Evolutionary conservation across 2,113 vertebrate genomes (phyloP).

Genomic region (Setophaga petechia): DNA sequence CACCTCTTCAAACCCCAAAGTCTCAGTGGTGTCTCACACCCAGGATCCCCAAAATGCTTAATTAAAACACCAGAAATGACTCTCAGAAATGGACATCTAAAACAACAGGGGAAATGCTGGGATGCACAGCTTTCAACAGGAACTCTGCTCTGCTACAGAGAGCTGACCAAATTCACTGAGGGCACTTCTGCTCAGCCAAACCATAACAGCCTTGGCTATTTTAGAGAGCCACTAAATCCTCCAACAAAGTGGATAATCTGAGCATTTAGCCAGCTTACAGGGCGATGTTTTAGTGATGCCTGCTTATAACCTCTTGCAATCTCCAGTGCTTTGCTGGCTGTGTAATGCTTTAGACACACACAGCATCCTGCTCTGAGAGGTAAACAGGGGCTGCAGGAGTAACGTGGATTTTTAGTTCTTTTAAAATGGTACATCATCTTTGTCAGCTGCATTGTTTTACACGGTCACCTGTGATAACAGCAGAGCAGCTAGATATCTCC

Average conservation of each 20-base stretch:
- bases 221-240: neutral
- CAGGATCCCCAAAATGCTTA: neutral
- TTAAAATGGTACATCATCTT: neutral
- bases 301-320: neutral
- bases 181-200: neutral
- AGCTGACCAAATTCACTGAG: neutral
- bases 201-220: accelerated
- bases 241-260: neutral
- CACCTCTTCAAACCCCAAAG: neutral
- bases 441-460: neutral
- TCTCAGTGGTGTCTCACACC: neutral
- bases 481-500: accelerated
- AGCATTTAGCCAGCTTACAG: neutral
- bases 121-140: neutral
- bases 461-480: accelerated
- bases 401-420: accelerated
- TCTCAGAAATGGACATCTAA: neutral
- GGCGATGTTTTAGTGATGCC: accelerated
- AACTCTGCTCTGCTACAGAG: neutral
- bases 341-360: neutral
- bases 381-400: neutral
- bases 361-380: neutral
- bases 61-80: accelerated
- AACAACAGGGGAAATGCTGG: neutral
- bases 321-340: neutral